Evolutionary conservation across 2,888 invertebrate species (phyloP), one percentile per base, ranked within the genome.

Genomic region (Drepanosiphum platanoidis): DNA sequence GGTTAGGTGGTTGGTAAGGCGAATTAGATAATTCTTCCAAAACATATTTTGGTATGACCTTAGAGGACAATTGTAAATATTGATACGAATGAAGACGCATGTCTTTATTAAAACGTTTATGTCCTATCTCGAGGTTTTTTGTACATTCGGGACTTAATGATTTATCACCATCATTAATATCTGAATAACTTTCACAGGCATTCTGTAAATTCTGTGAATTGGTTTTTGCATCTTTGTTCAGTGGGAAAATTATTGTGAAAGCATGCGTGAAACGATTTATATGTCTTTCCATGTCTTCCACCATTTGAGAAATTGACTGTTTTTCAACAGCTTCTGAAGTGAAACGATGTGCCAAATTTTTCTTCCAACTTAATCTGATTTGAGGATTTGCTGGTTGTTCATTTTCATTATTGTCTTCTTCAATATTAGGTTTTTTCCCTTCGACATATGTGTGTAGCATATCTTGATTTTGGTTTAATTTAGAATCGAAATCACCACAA

Each of bases 401-500:
- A 36, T 77, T 84, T 52, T 84, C 75, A 39, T 77, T 70, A 13
- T 68, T 77, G 15, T 66, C 74, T 39, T 75, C 46, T 22, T 74
- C 83, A 66, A 83, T 18, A 72, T 32, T 64, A 13, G 74, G 74
- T 27, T 66, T 75, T 75, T 75, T 83, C 1, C 74, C 83, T 34
- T 83, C 74, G 5, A 84, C 84, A 46, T 77, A 84, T 30, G 74
- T 68, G 30, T 68, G n/a, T 9, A 84, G 39, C 75, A 84, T 77
- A 1, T 68, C 52, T 77, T 84, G 84, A 68, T 84, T 84, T 36
- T 77, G 75, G 0, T 84, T 84, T 22, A 84, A 68, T 77, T 84
- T 84, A 39, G 75, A 84, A 75, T 84, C 84, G 36, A 84, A 77
- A 77, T 84, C 84, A 30, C 68, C 52, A 77, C 84, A 84, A 52